Evolutionary conservation across 1,140 invertebrate genomes (phyloP), one percentile per base, ranked within the genome.

Genomic region (Phortica variegata): DNA sequence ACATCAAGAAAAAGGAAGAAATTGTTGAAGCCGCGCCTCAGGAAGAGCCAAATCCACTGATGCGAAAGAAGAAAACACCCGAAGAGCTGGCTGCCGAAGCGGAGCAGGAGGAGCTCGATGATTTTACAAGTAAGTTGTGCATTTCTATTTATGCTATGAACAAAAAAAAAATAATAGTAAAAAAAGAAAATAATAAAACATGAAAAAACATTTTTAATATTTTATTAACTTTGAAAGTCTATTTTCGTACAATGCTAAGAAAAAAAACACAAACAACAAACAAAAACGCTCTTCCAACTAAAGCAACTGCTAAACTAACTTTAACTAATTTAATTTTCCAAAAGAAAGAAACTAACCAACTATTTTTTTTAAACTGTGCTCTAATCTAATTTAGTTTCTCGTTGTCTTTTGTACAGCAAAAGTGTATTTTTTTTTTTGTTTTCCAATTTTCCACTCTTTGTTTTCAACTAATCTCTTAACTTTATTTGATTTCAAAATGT

Each of bases 41-140:
- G 59, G 91, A 94, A 76, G 89, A 93, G 59, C 88, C 87, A 47
- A 94, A 94, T 78, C 91, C 86, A 40, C 81, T 90, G 71, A 93
- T 91, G 93, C 87, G 95, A 66, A 95, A 95, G 84, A 97, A 96
- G 80, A 98, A 97, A 80, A 97, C 95, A 29, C 94, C 94, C 0
- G 95, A 96, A 77, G 95, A 97, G 77, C 78, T 97, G 52, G 95
- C 94, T 31, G 87, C 91, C 16, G 95, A 97, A 77, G 92, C 93
- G 9, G 93, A 95, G 78, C 88, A 87, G 33, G 93, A 90, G 69
- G 92, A 95, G 66, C 89, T 95, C 78, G 93, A 96, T 74, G 95
- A 97, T 77, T 94, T 97, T 79, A 95, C 93, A 79, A 97, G 95
- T 97, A 83, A 89, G 88, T 84, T 33, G 16, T 17, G 29, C 2